A percentile compares a stretch with the other conserved stretches of the same genome.
phyloP scores from a whole-genome alignment of 2,113 vertebrate genomes.

The Ranitomeya imitator region DNA sequence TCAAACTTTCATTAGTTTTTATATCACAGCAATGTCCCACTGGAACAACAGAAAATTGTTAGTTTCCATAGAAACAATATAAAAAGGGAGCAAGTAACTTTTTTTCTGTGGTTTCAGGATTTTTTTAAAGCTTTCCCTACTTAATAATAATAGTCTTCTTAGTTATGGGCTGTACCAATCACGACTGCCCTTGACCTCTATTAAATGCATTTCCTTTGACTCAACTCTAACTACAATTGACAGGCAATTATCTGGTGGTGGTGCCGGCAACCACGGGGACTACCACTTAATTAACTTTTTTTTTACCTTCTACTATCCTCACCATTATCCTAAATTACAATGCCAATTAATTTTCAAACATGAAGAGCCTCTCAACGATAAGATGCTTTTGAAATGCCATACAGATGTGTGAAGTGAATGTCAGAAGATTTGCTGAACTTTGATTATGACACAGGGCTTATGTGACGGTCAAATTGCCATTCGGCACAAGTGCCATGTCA shows the following conservation, averaged over 20 bases:
- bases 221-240: slow-evolving; percentile 56
- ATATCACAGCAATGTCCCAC: neutral
- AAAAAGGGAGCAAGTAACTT: neutral
- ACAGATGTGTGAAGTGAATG: slow-evolving; percentile 44
- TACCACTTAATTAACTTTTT: slow-evolving; percentile 57
- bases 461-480: slow-evolving; percentile 19
- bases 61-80: slow-evolving; percentile 34
- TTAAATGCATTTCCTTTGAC: slow-evolving; percentile 46
- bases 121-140: neutral
- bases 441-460: slow-evolving; percentile 34
- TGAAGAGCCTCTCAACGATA: slow-evolving; percentile 36
- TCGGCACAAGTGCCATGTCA: neutral
- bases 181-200: slow-evolving; percentile 54
- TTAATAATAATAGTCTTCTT: slow-evolving; percentile 32
- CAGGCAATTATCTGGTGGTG: slow-evolving; percentile 57
- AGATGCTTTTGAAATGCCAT: slow-evolving; percentile 29
- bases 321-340: slow-evolving; percentile 57
- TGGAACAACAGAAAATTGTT: slow-evolving; percentile 9
- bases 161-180: slow-evolving; percentile 16
- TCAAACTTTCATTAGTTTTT: slow-evolving; percentile 29
- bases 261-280: slow-evolving; percentile 49
- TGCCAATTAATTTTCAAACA: slow-evolving; percentile 54
- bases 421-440: slow-evolving; percentile 27
- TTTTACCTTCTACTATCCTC: slow-evolving; percentile 45
- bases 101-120: slow-evolving; percentile 20